Evolutionary conservation across 2,888 invertebrate genomes (phyloP), one percentile per base, ranked within the genome.

Genomic region (Heteromyza rotundicornis): DNA sequence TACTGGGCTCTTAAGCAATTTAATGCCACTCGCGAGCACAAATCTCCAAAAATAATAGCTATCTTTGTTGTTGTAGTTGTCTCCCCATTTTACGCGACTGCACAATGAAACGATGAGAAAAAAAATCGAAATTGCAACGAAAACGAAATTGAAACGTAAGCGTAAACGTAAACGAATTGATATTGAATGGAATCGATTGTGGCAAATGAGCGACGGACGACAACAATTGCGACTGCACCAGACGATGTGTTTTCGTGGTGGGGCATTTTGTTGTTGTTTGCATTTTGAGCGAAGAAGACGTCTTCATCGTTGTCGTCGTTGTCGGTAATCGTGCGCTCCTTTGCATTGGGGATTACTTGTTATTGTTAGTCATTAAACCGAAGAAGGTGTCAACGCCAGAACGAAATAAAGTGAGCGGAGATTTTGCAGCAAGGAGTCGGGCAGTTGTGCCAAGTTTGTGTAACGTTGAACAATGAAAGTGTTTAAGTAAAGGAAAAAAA

Each of bases 271-370:
- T 68, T 68, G 63, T 59, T 64, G 65, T 64, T 66, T 66, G 65
- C 63, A 60, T 64, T 64, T 58, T 35, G 56, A 62, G 60, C 65
- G 63, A 64, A 64, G 60, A 64, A 68, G 68, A 65, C 66, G 68
- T 47, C 27, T 16, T 7, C 27, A 27, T 27, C 27, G 10, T 27
- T 27, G 27, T 10, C 10, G 27, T 27, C 10, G 27, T 27, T 27
- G 27, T 27, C 5, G 27, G 27, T 27, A 27, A 27, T 27, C n/a
- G 27, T 27, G 27, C 27, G 27, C 10, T 5, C 27, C 7, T 27
- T 5, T 27, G 27, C 10, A 10, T 27, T n/a, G 27, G 27, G 10
- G 10, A 27, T 27, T 27, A 27, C 27, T 7, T 27, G 27, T 7
- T 10, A 27, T 27, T 27, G n/a, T n/a, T n/a, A n/a, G n/a, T n/a